Evolutionary conservation across 2,888 invertebrate genomes (phyloP), one percentile per base, ranked within the genome.

Genomic region (Lypha dubia): DNA sequence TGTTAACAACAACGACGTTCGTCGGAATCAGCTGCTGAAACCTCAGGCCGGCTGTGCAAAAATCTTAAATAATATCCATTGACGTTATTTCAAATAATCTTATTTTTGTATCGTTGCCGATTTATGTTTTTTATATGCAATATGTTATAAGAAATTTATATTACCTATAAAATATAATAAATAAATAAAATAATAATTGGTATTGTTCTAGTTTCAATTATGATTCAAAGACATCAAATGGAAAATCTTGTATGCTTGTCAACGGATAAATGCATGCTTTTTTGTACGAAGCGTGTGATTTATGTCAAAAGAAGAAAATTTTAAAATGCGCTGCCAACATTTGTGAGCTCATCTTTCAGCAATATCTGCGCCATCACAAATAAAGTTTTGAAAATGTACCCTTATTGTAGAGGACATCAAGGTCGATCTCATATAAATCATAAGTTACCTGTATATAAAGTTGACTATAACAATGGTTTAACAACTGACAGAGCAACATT

Each of bases 251-350:
- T 49, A 58, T 81, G 68, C 51, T 73, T 75, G 41, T 79, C 56
- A 63, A 68, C 60, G 53, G 74, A 60, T 51, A 86, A 83, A 62
- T 81, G 58, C 63, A 77, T 79, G 41, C 67, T 67, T 4, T 83
- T 80, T 75, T 62, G 46, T 38, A 9, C 65, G n/a, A 67, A 83
- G 53, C 75, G 63, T 74, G 75, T 53, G 38, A 56, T 70, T 38
- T 75, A 63, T 81, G 62, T 81, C 24, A 75, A 63, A 70, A 81
- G 65, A 80, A 67, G 75, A 76, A 76, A 68, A 81, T 81, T 38
- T 63, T 70, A 76, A 82, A 71, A 17, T 49, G 63, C 56, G 49
- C 3, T 20, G 38, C 49, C 32, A 63, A 46, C 35, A 81, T 68
- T 44, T 35, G 53, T 51, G 15, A 53, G 20, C 68, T 24, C 49